Evolutionary conservation across 2,888 invertebrate species (phyloP).

Genomic region (Ryuthela nishihirai): DNA sequence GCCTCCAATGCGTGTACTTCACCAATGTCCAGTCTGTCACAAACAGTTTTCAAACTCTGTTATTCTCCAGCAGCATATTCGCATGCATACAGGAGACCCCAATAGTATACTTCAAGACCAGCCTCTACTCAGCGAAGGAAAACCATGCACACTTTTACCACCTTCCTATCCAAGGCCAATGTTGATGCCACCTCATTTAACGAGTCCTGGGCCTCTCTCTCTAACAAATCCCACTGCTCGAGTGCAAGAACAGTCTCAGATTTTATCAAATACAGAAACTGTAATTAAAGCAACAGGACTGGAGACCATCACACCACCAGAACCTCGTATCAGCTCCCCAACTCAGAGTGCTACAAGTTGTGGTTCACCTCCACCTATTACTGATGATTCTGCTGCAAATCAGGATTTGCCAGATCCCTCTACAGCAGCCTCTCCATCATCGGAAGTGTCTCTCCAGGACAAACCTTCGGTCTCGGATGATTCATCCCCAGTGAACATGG

Average conservation of each 20-base stretch:
- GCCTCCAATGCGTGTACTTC: constrained; percentile 78
- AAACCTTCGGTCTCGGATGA: too few species aligned
- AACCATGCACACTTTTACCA: constrained; percentile 60
- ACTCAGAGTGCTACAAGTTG: constrained; percentile 9
- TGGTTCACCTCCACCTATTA: constrained; percentile 20
- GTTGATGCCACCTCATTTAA: constrained; percentile 12
- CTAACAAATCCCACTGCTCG: constrained; percentile 8
- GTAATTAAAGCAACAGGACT: constrained; percentile 24
- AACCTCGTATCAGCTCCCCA: constrained; percentile 7
- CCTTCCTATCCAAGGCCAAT: constrained; percentile 25
- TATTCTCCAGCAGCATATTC: constrained; percentile 91
- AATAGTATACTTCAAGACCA: constrained; percentile 83
- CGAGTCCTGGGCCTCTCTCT: constrained; percentile 26
- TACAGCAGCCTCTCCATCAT: too few species aligned
- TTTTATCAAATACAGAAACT: constrained; percentile 3
- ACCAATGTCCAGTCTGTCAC: constrained; percentile 96
- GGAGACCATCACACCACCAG: constrained; percentile 11
- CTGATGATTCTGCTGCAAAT: neutral
- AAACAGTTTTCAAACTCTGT: constrained; percentile 91
- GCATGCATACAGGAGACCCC: constrained; percentile 84
- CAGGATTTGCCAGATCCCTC: constrained; percentile 17
- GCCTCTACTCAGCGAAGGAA: constrained; percentile 72
- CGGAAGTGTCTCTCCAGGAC: too few species aligned
- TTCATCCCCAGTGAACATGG: too few species aligned
- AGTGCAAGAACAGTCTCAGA: neutral